Evolutionary conservation across 2,797 vertebrate species (phyloP).

Genomic region (Gymnoscopelus braueri): DNA sequence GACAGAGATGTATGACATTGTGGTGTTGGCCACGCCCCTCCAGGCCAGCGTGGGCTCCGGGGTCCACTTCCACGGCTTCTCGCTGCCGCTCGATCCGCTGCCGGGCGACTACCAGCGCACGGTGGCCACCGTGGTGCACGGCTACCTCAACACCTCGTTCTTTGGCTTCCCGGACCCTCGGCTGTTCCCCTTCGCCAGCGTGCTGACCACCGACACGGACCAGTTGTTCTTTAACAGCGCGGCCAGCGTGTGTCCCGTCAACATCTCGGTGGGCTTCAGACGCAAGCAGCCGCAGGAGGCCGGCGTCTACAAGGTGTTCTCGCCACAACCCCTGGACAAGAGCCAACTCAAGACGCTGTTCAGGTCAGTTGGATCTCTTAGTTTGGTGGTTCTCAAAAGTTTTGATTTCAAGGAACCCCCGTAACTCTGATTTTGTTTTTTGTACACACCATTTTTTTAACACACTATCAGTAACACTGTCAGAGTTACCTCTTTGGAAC

Average conservation of each 20-base stretch:
- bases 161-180: slow-evolving; percentile 95
- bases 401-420: too few species aligned
- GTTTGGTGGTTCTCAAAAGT: too few species aligned
- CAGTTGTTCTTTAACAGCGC: slow-evolving; percentile 90
- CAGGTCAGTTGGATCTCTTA: slow-evolving; percentile 66
- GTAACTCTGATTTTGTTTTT: too few species aligned
- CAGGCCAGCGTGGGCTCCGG: slow-evolving; percentile 80
- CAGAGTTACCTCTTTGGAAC: too few species aligned
- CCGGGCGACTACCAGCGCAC: slow-evolving; percentile 88
- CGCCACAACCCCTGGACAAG: slow-evolving; percentile 85
- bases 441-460: too few species aligned
- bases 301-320: slow-evolving; percentile 93
- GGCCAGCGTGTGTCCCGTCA: slow-evolving; percentile 93
- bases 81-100: slow-evolving; percentile 77
- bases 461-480: too few species aligned
- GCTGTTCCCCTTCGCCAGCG: slow-evolving; percentile 92
- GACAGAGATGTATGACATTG: slow-evolving; percentile 90
- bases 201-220: slow-evolving; percentile 89
- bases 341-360: slow-evolving; percentile 93
- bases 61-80: slow-evolving; percentile 87
- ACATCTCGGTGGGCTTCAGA: slow-evolving; percentile 88
- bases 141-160: slow-evolving; percentile 97
- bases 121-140: slow-evolving; percentile 91
- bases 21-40: slow-evolving; percentile 91
- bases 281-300: slow-evolving; percentile 97